A percentile compares a stretch with the other conserved stretches of the same genome.
These are phyloP conservation scores for Lepidurus arcticus DNA, from an alignment of 1,140 invertebrate species.

Conservation along the genomic window DNA sequence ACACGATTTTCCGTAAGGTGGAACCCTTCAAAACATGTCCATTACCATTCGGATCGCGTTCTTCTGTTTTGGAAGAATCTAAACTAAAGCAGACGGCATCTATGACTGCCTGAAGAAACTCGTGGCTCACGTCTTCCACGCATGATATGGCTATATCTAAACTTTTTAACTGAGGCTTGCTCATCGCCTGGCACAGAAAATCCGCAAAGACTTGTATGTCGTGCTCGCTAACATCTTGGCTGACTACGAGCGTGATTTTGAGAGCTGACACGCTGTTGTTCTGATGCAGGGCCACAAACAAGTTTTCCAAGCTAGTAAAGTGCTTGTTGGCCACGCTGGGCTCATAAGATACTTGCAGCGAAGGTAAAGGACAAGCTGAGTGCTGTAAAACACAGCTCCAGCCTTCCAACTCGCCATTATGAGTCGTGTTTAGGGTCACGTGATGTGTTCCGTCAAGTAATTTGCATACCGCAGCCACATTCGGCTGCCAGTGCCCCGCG, in stretches of 20 bases:
- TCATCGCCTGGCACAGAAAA: conserved; percentile 47
- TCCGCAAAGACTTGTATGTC: conserved; percentile 47
- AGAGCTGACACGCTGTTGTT: conserved; percentile 49
- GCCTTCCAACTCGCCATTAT: conserved; percentile 47
- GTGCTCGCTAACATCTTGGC: conserved; percentile 47
- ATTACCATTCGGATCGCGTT: neutral
- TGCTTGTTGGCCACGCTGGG: conserved; percentile 42
- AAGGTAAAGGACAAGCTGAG: conserved; percentile 46
- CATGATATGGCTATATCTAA: conserved; percentile 52
- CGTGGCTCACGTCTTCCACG: conserved; percentile 45
- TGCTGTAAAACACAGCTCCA: conserved; percentile 48
- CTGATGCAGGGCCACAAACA: conserved; percentile 46
- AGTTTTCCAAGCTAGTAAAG: conserved; percentile 41
- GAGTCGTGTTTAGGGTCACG: conserved; percentile 46
- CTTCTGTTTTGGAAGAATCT: conserved; percentile 38
- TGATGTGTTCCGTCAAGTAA: conserved; percentile 43
- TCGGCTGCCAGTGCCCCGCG: conserved; percentile 49
- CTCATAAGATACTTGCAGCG: conserved; percentile 49
- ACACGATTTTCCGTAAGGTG: conserved; percentile 43
- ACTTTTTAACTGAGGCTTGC: conserved; percentile 47
- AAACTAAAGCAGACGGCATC: conserved; percentile 49
- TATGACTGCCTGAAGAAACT: conserved; percentile 49
- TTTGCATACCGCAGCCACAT: conserved; percentile 49
- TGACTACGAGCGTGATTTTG: conserved; percentile 48
- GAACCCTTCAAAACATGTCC: neutral